phyloP scores from a whole-genome alignment of 2,888 invertebrate genomes.

The Leptopilina drosophilae region DNA sequence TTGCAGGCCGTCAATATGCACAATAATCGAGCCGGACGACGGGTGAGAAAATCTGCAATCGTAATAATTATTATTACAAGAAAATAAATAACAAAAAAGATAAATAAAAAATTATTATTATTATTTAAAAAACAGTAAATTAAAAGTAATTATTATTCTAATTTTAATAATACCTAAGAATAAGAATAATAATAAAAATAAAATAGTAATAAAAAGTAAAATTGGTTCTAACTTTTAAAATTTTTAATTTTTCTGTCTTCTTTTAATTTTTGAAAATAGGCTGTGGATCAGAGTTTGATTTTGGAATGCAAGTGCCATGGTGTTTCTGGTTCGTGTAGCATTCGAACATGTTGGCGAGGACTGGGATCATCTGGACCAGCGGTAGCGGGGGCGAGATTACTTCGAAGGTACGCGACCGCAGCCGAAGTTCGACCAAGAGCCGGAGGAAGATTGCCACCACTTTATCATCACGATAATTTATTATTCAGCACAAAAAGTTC shows the following conservation, averaged over 20 bases:
- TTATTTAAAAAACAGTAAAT: too few species aligned
- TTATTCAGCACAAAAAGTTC: conserved; percentile 89
- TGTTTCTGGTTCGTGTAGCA: conserved; percentile 89
- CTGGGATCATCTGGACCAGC: conserved; percentile 79
- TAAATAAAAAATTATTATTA: too few species aligned
- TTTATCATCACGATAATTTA: conserved; percentile 80
- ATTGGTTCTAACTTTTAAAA: not conserved
- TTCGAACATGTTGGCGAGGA: conserved; percentile 89
- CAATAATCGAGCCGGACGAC: conserved; percentile 87
- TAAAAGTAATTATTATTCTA: not conserved
- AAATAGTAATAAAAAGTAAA: not conserved
- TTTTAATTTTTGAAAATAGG: conserved; percentile 68
- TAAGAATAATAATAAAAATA: not conserved
- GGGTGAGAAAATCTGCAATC: conserved; percentile 78
- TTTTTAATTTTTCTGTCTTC: not conserved
- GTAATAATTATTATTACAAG: not conserved
- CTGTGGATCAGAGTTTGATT: conserved; percentile 80
- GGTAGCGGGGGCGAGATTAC: conserved; percentile 79
- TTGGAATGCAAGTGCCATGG: conserved; percentile 91
- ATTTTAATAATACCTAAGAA: not conserved
- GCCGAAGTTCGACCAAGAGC: conserved; percentile 77
- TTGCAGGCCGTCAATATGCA: conserved; percentile 87
- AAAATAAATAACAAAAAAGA: not conserved
- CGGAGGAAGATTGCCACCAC: conserved; percentile 72
- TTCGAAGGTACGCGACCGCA: conserved; percentile 81